Evolutionary conservation across 2,113 vertebrate species (phyloP).

Genomic region (Elgaria multicarinata): DNA sequence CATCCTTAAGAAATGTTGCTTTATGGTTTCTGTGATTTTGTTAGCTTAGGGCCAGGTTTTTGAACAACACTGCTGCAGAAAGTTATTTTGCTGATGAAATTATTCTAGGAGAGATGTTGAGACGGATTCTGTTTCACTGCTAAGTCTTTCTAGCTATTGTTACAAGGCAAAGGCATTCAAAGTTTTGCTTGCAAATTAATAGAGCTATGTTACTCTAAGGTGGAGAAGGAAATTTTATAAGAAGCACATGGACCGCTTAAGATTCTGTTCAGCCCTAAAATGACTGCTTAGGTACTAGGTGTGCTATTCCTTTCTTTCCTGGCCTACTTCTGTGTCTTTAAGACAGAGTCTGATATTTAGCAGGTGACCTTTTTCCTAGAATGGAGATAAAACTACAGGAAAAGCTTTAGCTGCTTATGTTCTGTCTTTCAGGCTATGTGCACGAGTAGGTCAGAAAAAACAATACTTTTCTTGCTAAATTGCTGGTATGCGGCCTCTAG

Average conservation of each 20-base stretch:
- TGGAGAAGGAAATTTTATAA: background rate
- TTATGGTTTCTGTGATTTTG: background rate
- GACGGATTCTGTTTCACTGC: conserved; percentile 14
- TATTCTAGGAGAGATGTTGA: background rate
- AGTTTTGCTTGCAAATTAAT: background rate
- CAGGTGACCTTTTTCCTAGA: background rate
- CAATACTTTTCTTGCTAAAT: background rate
- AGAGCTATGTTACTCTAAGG: background rate
- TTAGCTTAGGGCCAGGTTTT: background rate
- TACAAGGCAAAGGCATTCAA: background rate
- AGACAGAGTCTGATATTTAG: background rate
- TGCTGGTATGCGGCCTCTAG: no score
- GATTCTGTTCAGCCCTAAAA: background rate
- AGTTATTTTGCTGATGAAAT: conserved; percentile 3
- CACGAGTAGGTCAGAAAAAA: background rate
- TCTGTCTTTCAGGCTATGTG: background rate
- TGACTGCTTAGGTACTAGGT: background rate
- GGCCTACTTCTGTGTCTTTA: background rate
- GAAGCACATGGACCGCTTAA: background rate
- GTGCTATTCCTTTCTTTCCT: background rate
- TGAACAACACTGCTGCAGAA: conserved; percentile 17
- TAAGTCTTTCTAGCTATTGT: background rate
- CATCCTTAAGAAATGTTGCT: background rate
- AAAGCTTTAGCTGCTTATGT: background rate
- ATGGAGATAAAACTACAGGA: background rate